phyloP scores from a whole-genome alignment of 2,888 invertebrate species.

The Trimorus sp. region DNA sequence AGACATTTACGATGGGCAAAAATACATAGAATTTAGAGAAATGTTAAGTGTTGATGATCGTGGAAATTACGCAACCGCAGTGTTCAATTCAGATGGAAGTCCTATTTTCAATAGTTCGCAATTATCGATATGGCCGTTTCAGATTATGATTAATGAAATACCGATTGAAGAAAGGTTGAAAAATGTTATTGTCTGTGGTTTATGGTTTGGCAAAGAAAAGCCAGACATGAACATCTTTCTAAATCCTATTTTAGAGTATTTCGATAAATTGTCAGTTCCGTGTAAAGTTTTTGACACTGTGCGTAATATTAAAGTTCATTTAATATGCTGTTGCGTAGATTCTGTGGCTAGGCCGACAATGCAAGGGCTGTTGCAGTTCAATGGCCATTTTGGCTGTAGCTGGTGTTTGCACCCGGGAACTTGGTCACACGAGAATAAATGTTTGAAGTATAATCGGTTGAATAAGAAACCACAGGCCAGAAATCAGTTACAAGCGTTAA shows the following conservation, averaged over 20 bases:
- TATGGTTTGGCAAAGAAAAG: constrained; percentile 25
- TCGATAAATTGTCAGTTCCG: constrained; percentile 44
- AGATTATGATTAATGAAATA: too few species aligned
- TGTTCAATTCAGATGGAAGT: constrained; percentile 17
- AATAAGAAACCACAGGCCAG: constrained; percentile 1
- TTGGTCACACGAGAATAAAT: neutral
- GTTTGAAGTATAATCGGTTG: constrained; percentile 16
- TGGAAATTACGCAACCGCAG: neutral
- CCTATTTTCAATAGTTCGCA: constrained; percentile 1
- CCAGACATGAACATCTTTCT: too few species aligned
- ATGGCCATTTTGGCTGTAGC: constrained; percentile 61
- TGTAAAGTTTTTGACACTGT: constrained; percentile 33
- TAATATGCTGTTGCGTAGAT: constrained; percentile 35
- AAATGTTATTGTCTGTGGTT: constrained; percentile 40
- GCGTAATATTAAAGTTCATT: constrained; percentile 36
- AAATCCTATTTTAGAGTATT: constrained; percentile 33
- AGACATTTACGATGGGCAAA: constrained; percentile 25
- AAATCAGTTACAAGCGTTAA: constrained; percentile 4
- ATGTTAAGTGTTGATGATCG: neutral
- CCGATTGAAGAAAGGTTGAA: neutral
- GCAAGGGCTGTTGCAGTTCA: constrained; percentile 18
- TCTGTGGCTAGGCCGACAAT: constrained; percentile 50
- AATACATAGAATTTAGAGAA: neutral
- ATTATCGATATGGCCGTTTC: constrained; percentile 9
- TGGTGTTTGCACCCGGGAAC: constrained; percentile 57